These are phyloP conservation scores for Caretta caretta DNA, from an alignment of 2,113 vertebrate species.

Conservation along the genomic window DNA sequence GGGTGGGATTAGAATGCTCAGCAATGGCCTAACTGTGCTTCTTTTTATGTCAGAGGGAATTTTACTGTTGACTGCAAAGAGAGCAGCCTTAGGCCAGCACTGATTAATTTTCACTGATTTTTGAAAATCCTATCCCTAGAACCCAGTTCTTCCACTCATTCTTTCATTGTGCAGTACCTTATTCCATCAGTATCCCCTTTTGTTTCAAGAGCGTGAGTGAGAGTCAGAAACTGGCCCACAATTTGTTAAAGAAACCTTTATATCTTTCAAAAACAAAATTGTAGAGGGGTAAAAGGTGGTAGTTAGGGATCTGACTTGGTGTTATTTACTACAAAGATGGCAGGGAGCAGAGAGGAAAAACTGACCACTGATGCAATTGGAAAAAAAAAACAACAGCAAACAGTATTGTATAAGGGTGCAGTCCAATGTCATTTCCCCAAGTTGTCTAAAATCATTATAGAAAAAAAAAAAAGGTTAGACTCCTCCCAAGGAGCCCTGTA, in stretches of 20 bases:
- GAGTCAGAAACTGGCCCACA: background rate
- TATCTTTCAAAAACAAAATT: background rate
- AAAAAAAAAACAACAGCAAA: background rate
- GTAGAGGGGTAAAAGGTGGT: background rate
- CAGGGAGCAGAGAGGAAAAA: background rate
- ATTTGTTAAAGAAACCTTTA: background rate
- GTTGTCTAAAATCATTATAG: background rate
- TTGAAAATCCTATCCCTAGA: background rate
- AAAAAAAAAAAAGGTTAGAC: background rate
- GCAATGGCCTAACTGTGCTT: background rate
- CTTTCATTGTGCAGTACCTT: background rate
- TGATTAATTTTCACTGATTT: background rate
- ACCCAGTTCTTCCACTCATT: background rate
- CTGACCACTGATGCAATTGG: background rate
- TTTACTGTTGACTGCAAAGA: background rate
- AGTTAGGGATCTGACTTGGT: background rate
- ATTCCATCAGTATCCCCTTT: background rate
- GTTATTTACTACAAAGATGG: conserved; percentile 33
- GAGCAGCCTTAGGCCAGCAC: background rate
- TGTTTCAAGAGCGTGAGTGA: background rate
- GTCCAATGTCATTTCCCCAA: background rate
- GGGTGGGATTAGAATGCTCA: background rate
- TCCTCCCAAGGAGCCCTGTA: background rate
- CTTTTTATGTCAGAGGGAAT: background rate
- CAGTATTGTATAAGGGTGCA: background rate